A percentile compares a stretch with the other conserved stretches of the same genome.
These are phyloP conservation scores for Ruditapes philippinarum DNA, from an alignment of 1,140 invertebrate species.

Conservation along the genomic window DNA sequence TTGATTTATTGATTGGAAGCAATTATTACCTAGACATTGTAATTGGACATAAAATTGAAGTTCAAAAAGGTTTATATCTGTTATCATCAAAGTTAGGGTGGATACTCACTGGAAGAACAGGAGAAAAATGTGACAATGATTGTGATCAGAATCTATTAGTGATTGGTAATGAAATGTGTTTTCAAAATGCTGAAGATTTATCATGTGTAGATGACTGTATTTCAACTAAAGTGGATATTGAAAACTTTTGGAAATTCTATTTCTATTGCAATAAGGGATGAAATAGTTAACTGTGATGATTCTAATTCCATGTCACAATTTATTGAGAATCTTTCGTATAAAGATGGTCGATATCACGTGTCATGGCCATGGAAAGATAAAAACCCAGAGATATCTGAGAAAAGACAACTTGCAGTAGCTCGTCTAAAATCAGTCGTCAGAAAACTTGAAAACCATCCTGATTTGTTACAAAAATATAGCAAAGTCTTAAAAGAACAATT, in stretches of 20 bases:
- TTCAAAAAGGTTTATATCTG: no score
- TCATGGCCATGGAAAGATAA: constrained; percentile 14
- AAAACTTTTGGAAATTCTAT: neutral
- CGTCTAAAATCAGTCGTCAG: neutral
- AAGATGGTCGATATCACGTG: neutral
- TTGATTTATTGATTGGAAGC: no score
- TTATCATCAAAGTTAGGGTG: no score
- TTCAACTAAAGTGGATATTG: neutral
- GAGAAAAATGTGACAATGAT: no score
- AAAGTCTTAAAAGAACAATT: constrained; percentile 18
- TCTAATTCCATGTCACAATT: neutral
- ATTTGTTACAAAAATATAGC: constrained; percentile 8
- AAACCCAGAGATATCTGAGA: neutral
- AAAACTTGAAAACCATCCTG: neutral
- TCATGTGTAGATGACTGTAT: neutral
- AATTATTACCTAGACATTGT: no score
- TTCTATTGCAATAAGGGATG: neutral
- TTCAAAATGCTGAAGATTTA: neutral
- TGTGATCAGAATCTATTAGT: no score
- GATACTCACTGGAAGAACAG: no score
- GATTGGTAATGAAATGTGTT: no score
- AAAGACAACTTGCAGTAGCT: neutral
- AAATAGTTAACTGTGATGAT: neutral
- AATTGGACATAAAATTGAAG: no score
- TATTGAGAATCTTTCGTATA: neutral